Conservation (phyloP, 1,140 invertebrate species). For the Calliopsis andreniformis region DNA sequence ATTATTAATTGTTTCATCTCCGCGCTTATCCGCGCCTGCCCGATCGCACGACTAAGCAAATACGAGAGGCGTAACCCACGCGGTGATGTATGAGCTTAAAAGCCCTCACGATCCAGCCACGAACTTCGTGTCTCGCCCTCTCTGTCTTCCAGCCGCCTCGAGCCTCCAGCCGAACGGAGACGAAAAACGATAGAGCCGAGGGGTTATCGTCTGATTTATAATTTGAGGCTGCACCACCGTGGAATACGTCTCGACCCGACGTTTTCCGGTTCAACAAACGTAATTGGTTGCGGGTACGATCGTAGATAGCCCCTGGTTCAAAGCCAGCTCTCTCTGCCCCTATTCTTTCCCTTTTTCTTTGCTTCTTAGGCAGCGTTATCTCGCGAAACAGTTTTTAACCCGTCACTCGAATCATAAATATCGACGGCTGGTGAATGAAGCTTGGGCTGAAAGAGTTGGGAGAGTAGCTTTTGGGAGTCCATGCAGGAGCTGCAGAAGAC, state of each 20-base stretch:
- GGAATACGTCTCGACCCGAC: constrained; percentile 63
- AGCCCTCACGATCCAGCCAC: constrained; percentile 72
- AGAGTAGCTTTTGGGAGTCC: constrained; percentile 44
- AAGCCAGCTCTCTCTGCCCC: constrained; percentile 30
- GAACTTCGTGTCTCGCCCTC: constrained; percentile 46
- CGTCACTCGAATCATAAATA: constrained; percentile 55
- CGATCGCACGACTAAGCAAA: constrained; percentile 79
- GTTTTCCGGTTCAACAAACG: constrained; percentile 80
- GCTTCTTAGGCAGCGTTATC: constrained; percentile 49
- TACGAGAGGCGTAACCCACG: constrained; percentile 78
- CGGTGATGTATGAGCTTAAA: constrained; percentile 81
- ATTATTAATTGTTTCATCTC: constrained; percentile 82
- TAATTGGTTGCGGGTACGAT: constrained; percentile 78
- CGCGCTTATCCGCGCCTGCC: constrained; percentile 76
- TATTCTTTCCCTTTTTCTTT: not conserved
- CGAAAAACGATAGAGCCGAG: constrained; percentile 58
- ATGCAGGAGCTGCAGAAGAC: too few relatives aligned
- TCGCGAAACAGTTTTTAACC: constrained; percentile 54
- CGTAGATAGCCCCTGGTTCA: constrained; percentile 70
- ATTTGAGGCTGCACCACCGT: constrained; percentile 72
- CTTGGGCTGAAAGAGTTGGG: too few relatives aligned
- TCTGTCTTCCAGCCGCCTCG: constrained; percentile 21
- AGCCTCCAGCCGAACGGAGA: constrained; percentile 27
- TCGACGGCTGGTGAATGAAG: constrained; percentile 40
- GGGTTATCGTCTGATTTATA: constrained; percentile 78